Conservation (phyloP, 2,113 vertebrate species). For the Phocoena phocoena region DNA sequence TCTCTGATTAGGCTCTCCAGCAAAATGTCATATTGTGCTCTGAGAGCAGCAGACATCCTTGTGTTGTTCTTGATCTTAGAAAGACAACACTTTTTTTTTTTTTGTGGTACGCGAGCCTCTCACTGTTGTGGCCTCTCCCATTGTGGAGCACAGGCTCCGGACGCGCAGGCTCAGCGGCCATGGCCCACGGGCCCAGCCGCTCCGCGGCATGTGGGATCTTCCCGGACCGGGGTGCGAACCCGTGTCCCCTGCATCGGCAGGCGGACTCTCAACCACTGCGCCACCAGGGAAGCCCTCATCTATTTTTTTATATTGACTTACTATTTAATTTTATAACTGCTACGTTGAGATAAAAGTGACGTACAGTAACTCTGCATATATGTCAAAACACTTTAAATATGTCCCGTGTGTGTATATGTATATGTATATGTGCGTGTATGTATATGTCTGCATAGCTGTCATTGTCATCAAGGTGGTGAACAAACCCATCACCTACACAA, state of each 20-base stretch:
- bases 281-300: too few relatives aligned
- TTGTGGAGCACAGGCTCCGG: too few relatives aligned
- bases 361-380: fast-evolving
- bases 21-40: fast-evolving
- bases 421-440: fast-evolving
- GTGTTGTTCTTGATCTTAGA: not conserved
- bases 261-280: too few relatives aligned
- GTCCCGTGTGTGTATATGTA: fast-evolving
- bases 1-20: fast-evolving
- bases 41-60: not conserved
- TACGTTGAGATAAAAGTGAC: not conserved
- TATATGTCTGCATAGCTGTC: fast-evolving
- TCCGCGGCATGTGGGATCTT: too few relatives aligned
- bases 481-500: fast-evolving
- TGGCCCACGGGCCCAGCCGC: too few relatives aligned
- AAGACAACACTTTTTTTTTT: not conserved
- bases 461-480: fast-evolving
- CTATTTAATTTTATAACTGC: not conserved
- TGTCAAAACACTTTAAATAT: not conserved
- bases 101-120: too few relatives aligned
- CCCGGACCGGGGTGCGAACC: too few relatives aligned
- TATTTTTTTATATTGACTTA: not conserved
- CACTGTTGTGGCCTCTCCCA: too few relatives aligned
- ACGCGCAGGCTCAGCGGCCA: too few relatives aligned
- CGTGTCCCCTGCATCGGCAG: too few relatives aligned